Evolutionary conservation across 37 sponge, comb jelly and placozoan genomes (phyloP).

Genomic region (Corticium candelabrum): DNA sequence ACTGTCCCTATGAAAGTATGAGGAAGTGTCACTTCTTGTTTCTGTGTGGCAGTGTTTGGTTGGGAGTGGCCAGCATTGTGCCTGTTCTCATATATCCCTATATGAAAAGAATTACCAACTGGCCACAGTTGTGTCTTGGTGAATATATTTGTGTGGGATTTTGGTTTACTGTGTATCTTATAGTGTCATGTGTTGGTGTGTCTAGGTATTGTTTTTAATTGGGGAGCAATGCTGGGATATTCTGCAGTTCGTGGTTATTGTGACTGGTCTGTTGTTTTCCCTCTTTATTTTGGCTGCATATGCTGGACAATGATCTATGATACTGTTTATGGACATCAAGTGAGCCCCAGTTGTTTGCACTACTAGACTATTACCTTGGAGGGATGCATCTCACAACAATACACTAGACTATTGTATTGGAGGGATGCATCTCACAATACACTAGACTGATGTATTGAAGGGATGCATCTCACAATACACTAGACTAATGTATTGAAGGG

Average conservation of each 20-base stretch:
- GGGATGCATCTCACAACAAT: too few relatives aligned
- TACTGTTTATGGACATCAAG: conserved; percentile 58
- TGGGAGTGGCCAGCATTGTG: conserved; percentile 28
- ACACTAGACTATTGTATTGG: too few relatives aligned
- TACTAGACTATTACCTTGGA: too few relatives aligned
- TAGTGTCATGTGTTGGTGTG: not conserved
- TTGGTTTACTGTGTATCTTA: not conserved
- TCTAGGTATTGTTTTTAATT: conserved; percentile 47
- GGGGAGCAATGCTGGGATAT: conserved; percentile 55
- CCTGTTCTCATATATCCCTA: conserved; percentile 43
- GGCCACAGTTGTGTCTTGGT: conserved; percentile 51
- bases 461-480: too few relatives aligned
- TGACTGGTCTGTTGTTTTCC: conserved; percentile 21
- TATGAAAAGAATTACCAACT: conserved; percentile 49
- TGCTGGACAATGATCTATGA: conserved; percentile 61
- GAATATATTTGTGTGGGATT: not conserved
- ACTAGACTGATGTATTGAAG: too few relatives aligned
- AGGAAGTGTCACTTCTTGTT: conserved; percentile 13
- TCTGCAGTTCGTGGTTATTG: conserved; percentile 28
- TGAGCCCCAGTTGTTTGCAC: not conserved
- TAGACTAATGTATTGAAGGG: too few relatives aligned
- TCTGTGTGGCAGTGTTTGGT: conserved; percentile 9
- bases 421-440: too few relatives aligned
- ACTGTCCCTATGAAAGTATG: conserved; percentile 20
- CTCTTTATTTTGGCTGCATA: conserved; percentile 41